These are phyloP conservation scores for Camponotus fellah DNA, from an alignment of 2,888 invertebrate genomes.

Conservation along the genomic window DNA sequence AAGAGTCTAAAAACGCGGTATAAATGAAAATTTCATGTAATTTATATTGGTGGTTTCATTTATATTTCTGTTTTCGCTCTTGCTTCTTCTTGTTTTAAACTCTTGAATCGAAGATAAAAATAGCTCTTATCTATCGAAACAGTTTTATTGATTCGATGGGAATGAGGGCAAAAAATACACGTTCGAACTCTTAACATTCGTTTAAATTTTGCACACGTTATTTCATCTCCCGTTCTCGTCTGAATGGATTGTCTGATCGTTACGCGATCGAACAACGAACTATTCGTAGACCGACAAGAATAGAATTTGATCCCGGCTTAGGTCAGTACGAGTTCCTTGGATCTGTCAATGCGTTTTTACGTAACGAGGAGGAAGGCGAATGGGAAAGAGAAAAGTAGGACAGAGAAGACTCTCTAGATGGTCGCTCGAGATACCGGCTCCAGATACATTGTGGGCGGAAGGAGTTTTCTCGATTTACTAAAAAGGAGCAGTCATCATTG, in stretches of 20 bases:
- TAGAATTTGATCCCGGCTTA: conserved; percentile 57
- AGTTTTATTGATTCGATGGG: not conserved
- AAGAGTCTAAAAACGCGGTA: not conserved
- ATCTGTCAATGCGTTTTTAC: conserved; percentile 68
- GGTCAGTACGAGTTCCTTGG: conserved; percentile 39
- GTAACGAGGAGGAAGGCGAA: conserved; percentile 61
- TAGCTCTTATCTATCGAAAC: not conserved
- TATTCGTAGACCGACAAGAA: conserved; percentile 38
- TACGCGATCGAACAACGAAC: conserved; percentile 39
- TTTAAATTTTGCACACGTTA: not conserved
- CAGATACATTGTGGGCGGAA: conserved; percentile 80
- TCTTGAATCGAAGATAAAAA: not conserved
- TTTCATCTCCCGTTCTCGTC: conserved; percentile 23
- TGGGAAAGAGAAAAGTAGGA: conserved; percentile 58
- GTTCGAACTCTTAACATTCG: not conserved
- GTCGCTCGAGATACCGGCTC: conserved; percentile 74
- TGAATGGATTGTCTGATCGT: conserved; percentile 10
- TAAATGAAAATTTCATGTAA: not conserved
- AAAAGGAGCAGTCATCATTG: conserved; percentile 82
- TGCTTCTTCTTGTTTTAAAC: not conserved
- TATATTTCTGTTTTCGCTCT: not conserved
- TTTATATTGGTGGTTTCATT: not conserved
- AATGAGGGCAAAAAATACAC: not conserved
- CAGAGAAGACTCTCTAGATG: conserved; percentile 72
- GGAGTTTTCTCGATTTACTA: conserved; percentile 74